These are phyloP conservation scores for Macrophya annulata DNA, from an alignment of 2,888 invertebrate genomes.

Conservation along the genomic window DNA sequence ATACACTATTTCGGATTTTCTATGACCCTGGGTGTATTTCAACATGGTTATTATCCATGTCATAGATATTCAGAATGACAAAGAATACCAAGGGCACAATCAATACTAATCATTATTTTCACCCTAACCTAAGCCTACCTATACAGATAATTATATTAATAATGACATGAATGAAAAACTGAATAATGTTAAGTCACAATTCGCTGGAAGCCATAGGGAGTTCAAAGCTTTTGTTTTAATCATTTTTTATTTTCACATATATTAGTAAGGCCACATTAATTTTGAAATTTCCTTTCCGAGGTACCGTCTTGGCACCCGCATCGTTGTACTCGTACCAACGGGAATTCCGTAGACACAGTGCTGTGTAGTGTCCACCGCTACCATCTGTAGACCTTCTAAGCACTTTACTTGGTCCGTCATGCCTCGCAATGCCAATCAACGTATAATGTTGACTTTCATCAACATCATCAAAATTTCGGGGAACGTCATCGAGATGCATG, in stretches of 20 bases:
- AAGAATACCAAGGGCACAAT: too few species aligned
- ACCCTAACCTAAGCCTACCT: too few species aligned
- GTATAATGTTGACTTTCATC: not conserved
- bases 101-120: too few species aligned
- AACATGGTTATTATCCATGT: too few species aligned
- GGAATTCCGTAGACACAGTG: not conserved
- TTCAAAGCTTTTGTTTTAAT: not conserved
- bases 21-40: too few species aligned
- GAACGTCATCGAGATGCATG: not conserved
- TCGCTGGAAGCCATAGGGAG: too few species aligned
- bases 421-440: slow-evolving; percentile 1
- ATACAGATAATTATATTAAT: too few species aligned
- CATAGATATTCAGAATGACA: too few species aligned
- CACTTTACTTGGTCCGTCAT: not conserved
- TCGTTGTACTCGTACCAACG: slow-evolving; percentile 24
- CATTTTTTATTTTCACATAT: not conserved
- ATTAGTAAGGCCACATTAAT: not conserved
- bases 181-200: too few species aligned
- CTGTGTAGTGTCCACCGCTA: slow-evolving; percentile 11
- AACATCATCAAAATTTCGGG: not conserved
- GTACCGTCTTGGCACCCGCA: not conserved
- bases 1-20: too few species aligned
- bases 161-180: too few species aligned
- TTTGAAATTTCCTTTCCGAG: not conserved
- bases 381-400: not conserved